These are phyloP conservation scores for Macquaria australasica DNA, from an alignment of 2,113 vertebrate genomes.

Conservation along the genomic window DNA sequence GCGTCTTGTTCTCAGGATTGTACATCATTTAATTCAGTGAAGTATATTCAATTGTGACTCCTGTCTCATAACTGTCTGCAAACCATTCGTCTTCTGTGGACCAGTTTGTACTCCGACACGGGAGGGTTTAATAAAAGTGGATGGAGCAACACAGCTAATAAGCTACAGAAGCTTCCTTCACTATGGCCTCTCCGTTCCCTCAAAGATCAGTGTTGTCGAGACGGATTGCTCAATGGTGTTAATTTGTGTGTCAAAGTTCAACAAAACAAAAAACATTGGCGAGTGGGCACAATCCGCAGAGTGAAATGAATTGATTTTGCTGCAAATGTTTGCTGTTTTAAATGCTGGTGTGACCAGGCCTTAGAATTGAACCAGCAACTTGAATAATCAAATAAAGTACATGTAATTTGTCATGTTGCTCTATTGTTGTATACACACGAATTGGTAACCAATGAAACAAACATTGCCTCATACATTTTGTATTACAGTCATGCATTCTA, in stretches of 20 bases:
- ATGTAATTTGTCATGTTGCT: background rate
- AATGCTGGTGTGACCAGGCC: background rate
- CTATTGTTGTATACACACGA: conserved; percentile 8
- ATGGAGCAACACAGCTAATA: background rate
- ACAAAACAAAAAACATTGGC: background rate
- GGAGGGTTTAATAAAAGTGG: background rate
- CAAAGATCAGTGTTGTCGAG: background rate
- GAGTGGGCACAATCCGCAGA: no score
- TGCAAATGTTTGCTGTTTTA: background rate
- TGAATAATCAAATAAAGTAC: background rate
- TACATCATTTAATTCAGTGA: background rate
- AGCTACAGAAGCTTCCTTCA: background rate
- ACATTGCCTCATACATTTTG: conserved; percentile 2
- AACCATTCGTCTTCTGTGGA: background rate
- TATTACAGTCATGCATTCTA: conserved; percentile 18
- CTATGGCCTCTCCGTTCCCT: background rate
- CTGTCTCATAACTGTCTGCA: background rate
- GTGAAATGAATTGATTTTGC: background rate
- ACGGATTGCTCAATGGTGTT: background rate
- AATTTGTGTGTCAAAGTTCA: background rate
- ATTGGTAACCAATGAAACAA: conserved; percentile 11
- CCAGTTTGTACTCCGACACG: background rate
- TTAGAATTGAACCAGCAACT: background rate
- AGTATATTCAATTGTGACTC: background rate
- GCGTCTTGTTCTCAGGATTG: background rate